phyloP scores from a whole-genome alignment of 64 coral and sea anemone species.

The Hydrozoanthus tunicans region DNA sequence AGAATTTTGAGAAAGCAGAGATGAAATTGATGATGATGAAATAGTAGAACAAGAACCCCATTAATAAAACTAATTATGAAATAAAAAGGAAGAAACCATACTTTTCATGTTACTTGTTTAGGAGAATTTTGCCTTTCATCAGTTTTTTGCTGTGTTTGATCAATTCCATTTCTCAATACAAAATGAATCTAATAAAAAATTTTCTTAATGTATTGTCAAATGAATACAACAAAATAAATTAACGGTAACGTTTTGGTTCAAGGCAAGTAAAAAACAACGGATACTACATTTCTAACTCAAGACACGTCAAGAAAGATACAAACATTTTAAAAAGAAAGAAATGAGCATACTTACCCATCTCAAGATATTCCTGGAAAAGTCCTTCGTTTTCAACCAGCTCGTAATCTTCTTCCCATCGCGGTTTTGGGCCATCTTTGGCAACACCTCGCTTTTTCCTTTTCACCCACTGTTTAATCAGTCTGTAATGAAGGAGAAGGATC shows the following conservation, averaged over 20 bases:
- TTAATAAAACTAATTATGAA: too few relatives aligned
- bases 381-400: constrained; percentile 97
- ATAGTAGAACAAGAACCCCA: background rate
- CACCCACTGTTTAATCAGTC: constrained; percentile 86
- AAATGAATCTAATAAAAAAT: too few relatives aligned
- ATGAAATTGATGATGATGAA: background rate
- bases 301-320: too few relatives aligned
- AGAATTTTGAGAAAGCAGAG: background rate
- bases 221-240: too few relatives aligned
- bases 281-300: too few relatives aligned
- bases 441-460: constrained; percentile 94
- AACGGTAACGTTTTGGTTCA: background rate
- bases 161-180: too few relatives aligned
- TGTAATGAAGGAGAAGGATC: background rate
- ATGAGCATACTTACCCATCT: constrained; percentile 78
- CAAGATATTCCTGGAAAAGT: constrained; percentile 97
- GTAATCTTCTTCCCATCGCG: constrained; percentile 95
- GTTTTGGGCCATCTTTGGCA: constrained; percentile 77
- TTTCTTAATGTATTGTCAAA: too few relatives aligned
- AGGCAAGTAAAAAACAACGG: background rate
- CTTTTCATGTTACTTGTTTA: too few relatives aligned
- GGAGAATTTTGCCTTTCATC: too few relatives aligned
- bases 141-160: too few relatives aligned
- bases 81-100: too few relatives aligned
- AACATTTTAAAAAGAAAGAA: background rate